These are phyloP conservation scores for Montipora efflorescens DNA, from an alignment of 64 coral and sea anemone species.

Conservation along the genomic window DNA sequence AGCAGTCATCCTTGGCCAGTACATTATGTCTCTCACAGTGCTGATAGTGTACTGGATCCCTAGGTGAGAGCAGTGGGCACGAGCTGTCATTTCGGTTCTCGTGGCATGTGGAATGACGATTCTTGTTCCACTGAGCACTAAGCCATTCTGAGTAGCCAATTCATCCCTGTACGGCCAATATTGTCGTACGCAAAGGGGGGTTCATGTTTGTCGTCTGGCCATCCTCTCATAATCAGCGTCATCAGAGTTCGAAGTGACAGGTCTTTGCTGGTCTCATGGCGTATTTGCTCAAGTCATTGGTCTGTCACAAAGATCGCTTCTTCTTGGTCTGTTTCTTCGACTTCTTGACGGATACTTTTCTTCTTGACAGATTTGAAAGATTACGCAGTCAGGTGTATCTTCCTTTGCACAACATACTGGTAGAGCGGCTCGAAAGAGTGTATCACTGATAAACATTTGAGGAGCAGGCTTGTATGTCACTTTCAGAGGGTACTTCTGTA, in stretches of 20 bases:
- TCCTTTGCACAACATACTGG: not conserved
- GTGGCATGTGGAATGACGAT: conserved; percentile 34
- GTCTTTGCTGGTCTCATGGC: conserved; percentile 26
- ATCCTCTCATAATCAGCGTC: conserved; percentile 23
- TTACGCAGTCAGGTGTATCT: not conserved
- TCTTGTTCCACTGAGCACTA: conserved; percentile 27
- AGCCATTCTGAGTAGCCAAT: conserved; percentile 33
- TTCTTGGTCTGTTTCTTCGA: not conserved
- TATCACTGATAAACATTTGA: conserved; percentile 39
- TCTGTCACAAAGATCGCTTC: not conserved
- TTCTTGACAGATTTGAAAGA: not conserved
- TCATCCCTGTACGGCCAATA: conserved; percentile 59
- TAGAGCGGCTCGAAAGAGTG: not conserved
- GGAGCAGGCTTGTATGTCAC: conserved; percentile 38
- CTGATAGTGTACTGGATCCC: conserved; percentile 55
- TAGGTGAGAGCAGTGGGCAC: conserved; percentile 57
- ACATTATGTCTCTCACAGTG: conserved; percentile 67
- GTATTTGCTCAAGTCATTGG: conserved; percentile 2
- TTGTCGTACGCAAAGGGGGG: conserved; percentile 4
- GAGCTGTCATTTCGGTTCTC: conserved; percentile 64
- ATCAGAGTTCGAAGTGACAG: conserved; percentile 5
- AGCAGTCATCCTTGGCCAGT: conserved; percentile 55
- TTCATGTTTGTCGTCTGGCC: conserved; percentile 57
- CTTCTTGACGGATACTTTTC: not conserved
- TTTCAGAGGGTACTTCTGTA: conserved; percentile 53